These are phyloP conservation scores for Bolborhynchus lineola DNA, from an alignment of 2,113 vertebrate species.

Conservation along the genomic window DNA sequence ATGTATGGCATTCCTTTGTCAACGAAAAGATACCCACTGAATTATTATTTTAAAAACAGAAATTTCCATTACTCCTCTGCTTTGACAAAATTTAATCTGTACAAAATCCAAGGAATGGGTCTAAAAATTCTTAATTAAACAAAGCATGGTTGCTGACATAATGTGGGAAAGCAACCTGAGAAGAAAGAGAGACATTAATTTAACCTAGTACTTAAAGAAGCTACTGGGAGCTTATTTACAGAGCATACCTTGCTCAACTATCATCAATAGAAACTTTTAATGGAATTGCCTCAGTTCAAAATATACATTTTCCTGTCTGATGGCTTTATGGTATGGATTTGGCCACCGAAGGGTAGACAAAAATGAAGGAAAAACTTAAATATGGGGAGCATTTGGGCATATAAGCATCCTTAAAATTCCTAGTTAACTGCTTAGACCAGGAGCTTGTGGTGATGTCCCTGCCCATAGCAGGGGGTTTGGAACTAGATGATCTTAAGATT, in stretches of 20 bases:
- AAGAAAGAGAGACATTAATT: background rate
- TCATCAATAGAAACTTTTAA: background rate
- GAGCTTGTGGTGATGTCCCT: fast-evolving
- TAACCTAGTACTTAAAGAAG: background rate
- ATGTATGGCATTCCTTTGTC: background rate
- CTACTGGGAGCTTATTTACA: fast-evolving
- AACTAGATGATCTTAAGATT: background rate
- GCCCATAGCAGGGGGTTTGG: background rate
- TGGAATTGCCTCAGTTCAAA: background rate
- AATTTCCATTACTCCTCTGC: background rate
- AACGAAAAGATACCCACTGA: background rate
- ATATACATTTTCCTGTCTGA: background rate
- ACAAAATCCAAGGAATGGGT: background rate
- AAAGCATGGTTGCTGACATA: background rate
- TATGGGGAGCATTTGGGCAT: background rate
- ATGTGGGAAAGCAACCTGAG: background rate
- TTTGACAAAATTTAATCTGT: background rate
- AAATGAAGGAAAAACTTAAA: background rate
- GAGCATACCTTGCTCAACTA: background rate
- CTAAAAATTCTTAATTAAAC: background rate
- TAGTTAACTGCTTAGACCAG: background rate
- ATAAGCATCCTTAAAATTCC: background rate
- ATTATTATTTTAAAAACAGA: background rate
- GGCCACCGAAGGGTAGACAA: background rate
- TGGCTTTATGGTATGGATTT: background rate